A percentile compares a stretch with the other conserved stretches of the same genome.
Evolutionary conservation across 2,888 invertebrate genomes (phyloP).

Genomic region (Hedychridium roseum): DNA sequence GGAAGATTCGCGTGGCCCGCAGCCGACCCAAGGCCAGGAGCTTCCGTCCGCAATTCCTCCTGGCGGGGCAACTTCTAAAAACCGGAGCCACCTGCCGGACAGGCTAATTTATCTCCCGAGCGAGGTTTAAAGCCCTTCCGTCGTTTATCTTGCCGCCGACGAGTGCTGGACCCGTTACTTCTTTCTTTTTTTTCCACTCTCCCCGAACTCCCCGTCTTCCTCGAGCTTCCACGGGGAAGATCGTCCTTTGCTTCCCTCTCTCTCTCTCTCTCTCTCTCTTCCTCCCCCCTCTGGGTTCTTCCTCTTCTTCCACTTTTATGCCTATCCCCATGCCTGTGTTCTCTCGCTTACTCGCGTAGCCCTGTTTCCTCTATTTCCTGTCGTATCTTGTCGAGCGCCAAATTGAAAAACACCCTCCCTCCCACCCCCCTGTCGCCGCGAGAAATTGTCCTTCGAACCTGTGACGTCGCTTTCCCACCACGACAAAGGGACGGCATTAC

Average conservation of each 20-base stretch:
- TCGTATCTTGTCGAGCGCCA: slow-evolving; percentile 20
- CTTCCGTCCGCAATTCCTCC: slow-evolving; percentile 33
- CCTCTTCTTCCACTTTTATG: slow-evolving; percentile 7
- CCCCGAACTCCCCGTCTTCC: slow-evolving; percentile 13
- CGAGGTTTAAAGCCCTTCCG: slow-evolving; percentile 42
- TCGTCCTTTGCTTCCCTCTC: too few relatives aligned
- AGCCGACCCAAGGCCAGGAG: not conserved
- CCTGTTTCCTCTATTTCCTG: not conserved
- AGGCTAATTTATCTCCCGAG: slow-evolving; percentile 48
- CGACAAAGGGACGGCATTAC: slow-evolving; percentile 5
- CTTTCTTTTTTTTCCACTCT: slow-evolving; percentile 28
- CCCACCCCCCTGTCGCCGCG: slow-evolving; percentile 1
- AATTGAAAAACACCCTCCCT: slow-evolving; percentile 40
- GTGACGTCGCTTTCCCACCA: slow-evolving; percentile 12
- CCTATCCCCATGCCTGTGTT: slow-evolving; percentile 4
- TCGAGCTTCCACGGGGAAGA: too few relatives aligned
- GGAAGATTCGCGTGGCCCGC: too few relatives aligned
- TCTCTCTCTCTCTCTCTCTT: slow-evolving; percentile 2
- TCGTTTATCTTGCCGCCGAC: slow-evolving; percentile 46
- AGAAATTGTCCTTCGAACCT: slow-evolving; percentile 22
- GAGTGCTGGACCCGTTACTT: slow-evolving; percentile 30
- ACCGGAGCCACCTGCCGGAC: slow-evolving; percentile 39
- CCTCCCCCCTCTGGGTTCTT: slow-evolving; percentile 1
- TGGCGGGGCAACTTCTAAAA: slow-evolving; percentile 33
- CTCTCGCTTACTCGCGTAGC: not conserved